Evolutionary conservation across 2,113 vertebrate genomes (phyloP).

Genomic region (Rhinoptilus africanus): DNA sequence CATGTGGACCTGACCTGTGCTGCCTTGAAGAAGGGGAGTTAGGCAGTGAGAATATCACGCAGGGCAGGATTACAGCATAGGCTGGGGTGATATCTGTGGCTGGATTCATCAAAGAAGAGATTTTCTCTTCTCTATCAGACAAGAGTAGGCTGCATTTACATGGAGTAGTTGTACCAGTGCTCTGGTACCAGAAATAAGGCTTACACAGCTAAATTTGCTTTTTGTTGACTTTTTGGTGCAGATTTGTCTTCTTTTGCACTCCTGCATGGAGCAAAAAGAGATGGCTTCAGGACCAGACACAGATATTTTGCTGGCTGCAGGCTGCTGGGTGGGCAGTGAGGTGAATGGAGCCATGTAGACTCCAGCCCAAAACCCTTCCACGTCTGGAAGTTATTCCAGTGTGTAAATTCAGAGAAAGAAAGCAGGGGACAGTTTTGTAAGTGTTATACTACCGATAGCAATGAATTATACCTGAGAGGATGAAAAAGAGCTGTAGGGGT

Average conservation of each 20-base stretch:
- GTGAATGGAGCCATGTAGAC: background rate
- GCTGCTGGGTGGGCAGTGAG: fast-evolving
- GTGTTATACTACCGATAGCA: background rate
- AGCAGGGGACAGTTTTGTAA: background rate
- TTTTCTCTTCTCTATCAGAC: background rate
- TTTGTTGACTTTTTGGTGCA: background rate
- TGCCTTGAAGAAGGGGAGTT: background rate
- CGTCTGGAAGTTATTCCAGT: background rate
- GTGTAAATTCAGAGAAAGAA: background rate
- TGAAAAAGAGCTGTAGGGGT: background rate
- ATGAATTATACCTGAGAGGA: background rate
- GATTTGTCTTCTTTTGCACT: background rate
- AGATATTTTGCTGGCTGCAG: background rate
- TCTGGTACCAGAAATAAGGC: background rate
- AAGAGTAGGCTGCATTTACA: background rate
- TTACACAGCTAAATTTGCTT: background rate
- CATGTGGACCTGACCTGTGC: background rate
- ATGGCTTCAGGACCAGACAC: background rate
- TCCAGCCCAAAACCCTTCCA: background rate
- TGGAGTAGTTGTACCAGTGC: background rate
- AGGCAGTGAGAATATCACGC: background rate
- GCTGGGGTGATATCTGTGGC: background rate
- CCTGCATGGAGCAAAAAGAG: background rate
- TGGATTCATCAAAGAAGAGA: background rate
- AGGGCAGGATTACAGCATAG: background rate